A percentile compares a stretch with the other conserved stretches of the same genome.
Conservation (phyloP, 2,888 invertebrate species). For the Nycteola revayana region DNA sequence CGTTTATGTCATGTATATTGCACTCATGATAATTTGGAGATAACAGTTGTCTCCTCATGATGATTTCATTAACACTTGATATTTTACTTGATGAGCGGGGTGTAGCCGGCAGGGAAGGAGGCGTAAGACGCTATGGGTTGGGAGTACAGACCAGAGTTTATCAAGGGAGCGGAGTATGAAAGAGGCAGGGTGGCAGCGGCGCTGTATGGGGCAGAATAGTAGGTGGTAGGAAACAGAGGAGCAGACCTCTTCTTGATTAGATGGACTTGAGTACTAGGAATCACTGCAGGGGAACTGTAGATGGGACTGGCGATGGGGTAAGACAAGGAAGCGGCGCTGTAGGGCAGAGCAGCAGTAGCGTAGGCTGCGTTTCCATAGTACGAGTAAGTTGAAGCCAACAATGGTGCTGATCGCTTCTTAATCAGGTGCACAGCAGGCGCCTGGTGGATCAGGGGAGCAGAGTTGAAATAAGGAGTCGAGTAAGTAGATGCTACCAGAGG, state of each 20-base stretch:
- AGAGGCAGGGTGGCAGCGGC: too few relatives aligned
- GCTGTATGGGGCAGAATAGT: constrained; percentile 17
- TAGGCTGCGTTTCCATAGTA: too few relatives aligned
- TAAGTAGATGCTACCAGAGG: constrained; percentile 46
- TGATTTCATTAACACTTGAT: too few relatives aligned
- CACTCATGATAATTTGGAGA: too few relatives aligned
- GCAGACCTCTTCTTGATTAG: constrained; percentile 21
- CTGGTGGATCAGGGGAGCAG: constrained; percentile 44
- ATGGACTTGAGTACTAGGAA: constrained; percentile 5
- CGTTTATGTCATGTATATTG: too few relatives aligned
- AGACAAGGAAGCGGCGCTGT: not conserved
- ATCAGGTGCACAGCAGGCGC: constrained; percentile 47
- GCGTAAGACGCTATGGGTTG: not conserved
- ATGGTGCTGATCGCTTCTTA: constrained; percentile 47
- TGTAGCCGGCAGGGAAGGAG: not conserved
- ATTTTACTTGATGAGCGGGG: constrained; percentile 16
- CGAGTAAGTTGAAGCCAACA: too few relatives aligned
- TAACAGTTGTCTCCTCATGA: too few relatives aligned
- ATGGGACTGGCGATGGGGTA: constrained; percentile 45
- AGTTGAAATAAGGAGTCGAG: constrained; percentile 38
- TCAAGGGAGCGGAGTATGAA: constrained; percentile 8
- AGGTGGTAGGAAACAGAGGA: constrained; percentile 4
- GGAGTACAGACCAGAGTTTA: not conserved
- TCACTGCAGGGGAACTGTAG: constrained; percentile 17
- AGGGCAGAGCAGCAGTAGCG: too few relatives aligned